Percentiles rank a stretch among this genome's conserved stretches.
Conservation (phyloP, 1,140 invertebrate genomes). For the Pseudomyrmex dendroicus region DNA sequence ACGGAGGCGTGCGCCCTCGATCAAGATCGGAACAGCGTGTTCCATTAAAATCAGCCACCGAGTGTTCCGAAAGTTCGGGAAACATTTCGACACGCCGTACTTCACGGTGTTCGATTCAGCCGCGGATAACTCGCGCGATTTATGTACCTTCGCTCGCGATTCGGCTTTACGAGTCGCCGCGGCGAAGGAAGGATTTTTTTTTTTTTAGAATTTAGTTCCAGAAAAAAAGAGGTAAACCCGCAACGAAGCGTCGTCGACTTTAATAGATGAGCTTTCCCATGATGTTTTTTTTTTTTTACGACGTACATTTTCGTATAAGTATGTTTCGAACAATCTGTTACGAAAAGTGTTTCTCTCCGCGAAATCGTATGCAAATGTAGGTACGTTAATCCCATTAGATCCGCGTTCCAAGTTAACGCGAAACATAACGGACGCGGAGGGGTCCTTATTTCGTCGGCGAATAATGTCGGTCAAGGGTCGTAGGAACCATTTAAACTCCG, state of each 20-base stretch:
- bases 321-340: neutral
- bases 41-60: slow-evolving; percentile 45
- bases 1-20: neutral
- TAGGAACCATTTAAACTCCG: slow-evolving; percentile 56
- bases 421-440: neutral
- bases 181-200: neutral
- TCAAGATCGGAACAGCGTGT: slow-evolving; percentile 41
- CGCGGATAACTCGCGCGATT: slow-evolving; percentile 42
- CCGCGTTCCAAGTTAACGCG: neutral
- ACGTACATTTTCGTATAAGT: neutral
- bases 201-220: slow-evolving; percentile 1
- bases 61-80: slow-evolving; percentile 24
- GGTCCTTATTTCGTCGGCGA: slow-evolving; percentile 29
- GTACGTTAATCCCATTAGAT: neutral
- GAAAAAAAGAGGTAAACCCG: too few species aligned
- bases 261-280: neutral
- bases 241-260: neutral
- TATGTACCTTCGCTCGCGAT: slow-evolving; percentile 29
- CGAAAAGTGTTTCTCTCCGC: neutral
- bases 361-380: neutral
- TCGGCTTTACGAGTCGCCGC: neutral
- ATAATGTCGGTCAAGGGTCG: slow-evolving; percentile 57
- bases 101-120: slow-evolving; percentile 42
- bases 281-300: neutral
- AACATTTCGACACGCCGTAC: slow-evolving; percentile 52